Conservation (phyloP, 2,113 vertebrate species). For the Syrrhaptes paradoxus region DNA sequence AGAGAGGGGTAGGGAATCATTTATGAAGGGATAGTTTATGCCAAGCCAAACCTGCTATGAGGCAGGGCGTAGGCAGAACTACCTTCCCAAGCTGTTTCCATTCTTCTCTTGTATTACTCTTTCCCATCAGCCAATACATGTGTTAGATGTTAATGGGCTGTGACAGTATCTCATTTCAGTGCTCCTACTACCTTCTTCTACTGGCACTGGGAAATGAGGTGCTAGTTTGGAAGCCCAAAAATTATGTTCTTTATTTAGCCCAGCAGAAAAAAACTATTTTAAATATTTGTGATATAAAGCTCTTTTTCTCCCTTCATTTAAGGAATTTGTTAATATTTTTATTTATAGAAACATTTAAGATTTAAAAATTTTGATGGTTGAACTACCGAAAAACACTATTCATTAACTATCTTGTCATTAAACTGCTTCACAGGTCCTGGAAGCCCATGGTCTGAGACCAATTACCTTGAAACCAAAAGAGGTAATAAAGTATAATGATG, state of each 20-base stretch:
- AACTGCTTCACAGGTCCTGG: constrained; percentile 83
- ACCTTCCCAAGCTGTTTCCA: background rate
- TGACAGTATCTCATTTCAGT: background rate
- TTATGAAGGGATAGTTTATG: background rate
- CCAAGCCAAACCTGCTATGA: background rate
- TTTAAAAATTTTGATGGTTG: background rate
- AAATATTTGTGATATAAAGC: background rate
- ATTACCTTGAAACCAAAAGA: constrained; percentile 94
- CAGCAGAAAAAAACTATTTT: background rate
- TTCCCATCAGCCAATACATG: background rate
- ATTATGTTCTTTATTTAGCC: background rate
- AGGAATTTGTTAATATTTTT: background rate
- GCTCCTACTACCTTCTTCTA: background rate
- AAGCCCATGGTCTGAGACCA: constrained; percentile 94
- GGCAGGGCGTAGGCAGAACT: background rate
- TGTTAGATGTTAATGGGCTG: background rate
- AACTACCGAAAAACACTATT: background rate
- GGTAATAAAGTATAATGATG: constrained; percentile 75
- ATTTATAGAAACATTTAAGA: background rate
- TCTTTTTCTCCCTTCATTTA: background rate
- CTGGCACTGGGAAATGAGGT: background rate
- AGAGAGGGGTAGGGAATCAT: background rate
- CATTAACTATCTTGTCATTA: background rate
- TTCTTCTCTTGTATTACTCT: background rate
- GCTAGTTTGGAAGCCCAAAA: background rate